These are phyloP conservation scores for Cephonodes hylas DNA, from an alignment of 2,888 invertebrate genomes.

Conservation along the genomic window DNA sequence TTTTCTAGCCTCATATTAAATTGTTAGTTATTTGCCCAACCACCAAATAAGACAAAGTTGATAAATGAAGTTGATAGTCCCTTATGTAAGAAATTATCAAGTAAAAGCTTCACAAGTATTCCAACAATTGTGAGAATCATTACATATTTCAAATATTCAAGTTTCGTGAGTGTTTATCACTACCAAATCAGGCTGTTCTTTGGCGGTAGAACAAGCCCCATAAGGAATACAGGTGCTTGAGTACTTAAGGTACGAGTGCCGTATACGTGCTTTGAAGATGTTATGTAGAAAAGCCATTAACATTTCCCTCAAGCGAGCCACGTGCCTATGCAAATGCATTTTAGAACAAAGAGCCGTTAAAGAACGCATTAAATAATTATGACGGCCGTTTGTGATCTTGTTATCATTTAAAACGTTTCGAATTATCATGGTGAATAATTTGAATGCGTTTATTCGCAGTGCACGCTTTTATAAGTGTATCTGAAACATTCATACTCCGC, in stretches of 20 bases:
- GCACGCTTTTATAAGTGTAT: conserved; percentile 12
- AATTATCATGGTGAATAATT: conserved; percentile 23
- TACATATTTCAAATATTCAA: background rate
- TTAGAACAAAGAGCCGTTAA: conserved; percentile 56
- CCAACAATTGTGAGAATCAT: background rate
- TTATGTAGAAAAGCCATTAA: conserved; percentile 43
- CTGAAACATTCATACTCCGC: conserved; percentile 1
- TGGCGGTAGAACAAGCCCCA: background rate
- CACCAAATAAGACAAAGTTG: too few relatives aligned
- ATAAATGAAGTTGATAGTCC: too few relatives aligned
- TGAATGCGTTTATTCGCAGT: conserved; percentile 13
- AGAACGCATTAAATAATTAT: conserved; percentile 46
- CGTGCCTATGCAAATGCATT: conserved; percentile 48
- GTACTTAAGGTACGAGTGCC: background rate
- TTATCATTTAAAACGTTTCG: conserved; percentile 41
- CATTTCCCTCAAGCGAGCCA: conserved; percentile 40
- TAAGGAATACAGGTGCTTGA: background rate
- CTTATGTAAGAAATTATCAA: background rate
- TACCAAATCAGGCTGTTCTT: background rate
- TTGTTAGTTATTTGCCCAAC: background rate
- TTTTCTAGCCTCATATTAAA: background rate
- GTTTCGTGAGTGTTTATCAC: background rate
- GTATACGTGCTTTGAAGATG: conserved; percentile 2
- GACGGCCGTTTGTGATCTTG: conserved; percentile 48
- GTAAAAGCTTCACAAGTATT: background rate